These are phyloP conservation scores for Gandaritis pyraliata DNA, from an alignment of 2,888 invertebrate species.

Conservation along the genomic window DNA sequence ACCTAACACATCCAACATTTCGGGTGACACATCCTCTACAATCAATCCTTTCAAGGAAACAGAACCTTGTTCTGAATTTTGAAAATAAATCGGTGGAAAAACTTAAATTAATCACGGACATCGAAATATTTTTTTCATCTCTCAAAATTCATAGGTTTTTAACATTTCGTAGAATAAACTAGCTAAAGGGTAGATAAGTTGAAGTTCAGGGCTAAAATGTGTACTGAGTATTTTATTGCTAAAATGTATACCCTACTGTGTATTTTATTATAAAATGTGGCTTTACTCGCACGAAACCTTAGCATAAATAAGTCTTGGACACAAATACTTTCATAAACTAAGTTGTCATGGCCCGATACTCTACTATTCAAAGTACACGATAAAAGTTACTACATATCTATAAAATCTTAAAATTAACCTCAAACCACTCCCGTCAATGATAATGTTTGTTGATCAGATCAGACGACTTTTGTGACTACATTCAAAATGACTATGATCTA, in stretches of 20 bases:
- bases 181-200: slow-evolving; percentile 16
- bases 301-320: slow-evolving; percentile 76
- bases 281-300: slow-evolving; percentile 55
- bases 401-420: slow-evolving; percentile 73
- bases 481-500: slow-evolving; percentile 71
- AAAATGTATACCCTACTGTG: slow-evolving; percentile 15
- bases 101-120: slow-evolving; percentile 47
- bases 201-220: slow-evolving; percentile 14
- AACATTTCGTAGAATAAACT: slow-evolving; percentile 12
- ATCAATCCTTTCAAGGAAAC: slow-evolving; percentile 59
- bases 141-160: slow-evolving; percentile 17
- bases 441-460: slow-evolving; percentile 70
- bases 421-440: slow-evolving; percentile 78
- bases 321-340: slow-evolving; percentile 72
- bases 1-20: slow-evolving; percentile 50
- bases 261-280: slow-evolving; percentile 25
- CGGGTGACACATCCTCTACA: slow-evolving; percentile 61
- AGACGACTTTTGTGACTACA: slow-evolving; percentile 74
- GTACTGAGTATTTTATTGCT: too few relatives aligned
- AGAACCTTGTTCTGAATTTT: slow-evolving; percentile 77
- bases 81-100: slow-evolving; percentile 77
- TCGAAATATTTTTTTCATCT: slow-evolving; percentile 25
- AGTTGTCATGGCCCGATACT: slow-evolving; percentile 82
- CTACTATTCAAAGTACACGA: slow-evolving; percentile 67
- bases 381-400: slow-evolving; percentile 68